Percentiles rank a stretch among this genome's conserved stretches.
phyloP scores from a whole-genome alignment of 2,888 invertebrate genomes.

The Metallyticus violacea region DNA sequence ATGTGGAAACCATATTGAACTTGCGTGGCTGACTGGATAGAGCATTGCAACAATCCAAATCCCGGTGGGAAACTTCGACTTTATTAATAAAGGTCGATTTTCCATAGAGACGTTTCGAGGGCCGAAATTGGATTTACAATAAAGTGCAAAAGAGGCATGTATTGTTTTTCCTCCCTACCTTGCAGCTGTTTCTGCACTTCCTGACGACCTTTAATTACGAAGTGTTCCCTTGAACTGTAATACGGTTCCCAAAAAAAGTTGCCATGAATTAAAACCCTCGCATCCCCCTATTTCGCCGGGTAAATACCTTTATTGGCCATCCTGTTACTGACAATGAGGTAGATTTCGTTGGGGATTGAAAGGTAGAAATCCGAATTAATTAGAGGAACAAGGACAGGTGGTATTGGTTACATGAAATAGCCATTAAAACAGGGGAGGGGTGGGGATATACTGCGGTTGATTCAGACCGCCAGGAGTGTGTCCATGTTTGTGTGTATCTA shows the following conservation, averaged over 20 bases:
- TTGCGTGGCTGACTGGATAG: neutral
- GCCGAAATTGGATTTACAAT: neutral
- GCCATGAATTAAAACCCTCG: neutral
- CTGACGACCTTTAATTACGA: neutral
- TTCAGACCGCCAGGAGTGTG: neutral
- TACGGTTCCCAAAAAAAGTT: neutral
- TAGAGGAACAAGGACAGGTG: neutral
- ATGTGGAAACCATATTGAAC: no score
- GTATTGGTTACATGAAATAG: constrained; percentile 10
- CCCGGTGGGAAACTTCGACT: neutral
- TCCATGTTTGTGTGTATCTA: neutral
- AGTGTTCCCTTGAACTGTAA: neutral
- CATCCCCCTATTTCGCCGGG: neutral
- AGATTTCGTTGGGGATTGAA: neutral
- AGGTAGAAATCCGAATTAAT: constrained; percentile 8
- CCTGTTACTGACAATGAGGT: neutral
- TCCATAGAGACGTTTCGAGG: neutral
- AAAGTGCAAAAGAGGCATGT: no score
- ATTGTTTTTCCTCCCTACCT: neutral
- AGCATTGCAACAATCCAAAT: neutral
- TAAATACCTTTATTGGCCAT: neutral
- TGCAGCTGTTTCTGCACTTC: neutral
- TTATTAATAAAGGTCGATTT: neutral
- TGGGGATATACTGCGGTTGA: neutral
- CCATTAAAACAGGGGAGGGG: neutral